Evolutionary conservation across 2,113 vertebrate species (phyloP), one percentile per base, ranked within the genome.

Genomic region (human (Homo sapiens)): DNA sequence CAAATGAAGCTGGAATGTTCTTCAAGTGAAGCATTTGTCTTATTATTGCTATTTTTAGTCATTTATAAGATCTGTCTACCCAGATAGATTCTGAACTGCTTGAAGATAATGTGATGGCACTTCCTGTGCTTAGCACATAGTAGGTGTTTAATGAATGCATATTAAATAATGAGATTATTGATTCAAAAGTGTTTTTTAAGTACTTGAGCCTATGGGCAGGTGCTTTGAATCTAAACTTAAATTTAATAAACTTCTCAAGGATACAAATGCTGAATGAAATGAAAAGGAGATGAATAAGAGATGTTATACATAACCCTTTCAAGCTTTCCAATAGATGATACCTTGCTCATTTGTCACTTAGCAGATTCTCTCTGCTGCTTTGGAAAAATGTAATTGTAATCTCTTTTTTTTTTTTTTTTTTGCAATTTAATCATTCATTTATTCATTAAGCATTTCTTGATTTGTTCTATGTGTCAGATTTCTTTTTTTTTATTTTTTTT

Each of bases 361-460:
- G 35, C 22, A 97, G 92, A 89, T 93, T 64, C 95, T 93, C 61
- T 93, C 5, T 61, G 43, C 20, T 94, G 84, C 20, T 91, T 25
- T 95, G 88, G 68, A 6, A 68, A 89, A 97, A 92, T 48, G 30
- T 97, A 73, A 79, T 30, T 96, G 96, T 89, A 97, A 95, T 93
- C 52, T 43, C 40, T 40, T 40, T 40, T 40, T 40, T 40, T 40
- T 40, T 40, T 40, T 40, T n/a, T 40, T 40, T 40, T 40, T 40
- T 40, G 38, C 40, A 40, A 40, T 40, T 40, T 40, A 40, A 40
- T 40, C 40, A 40, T 40, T 40, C 40, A 40, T 40, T 40, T 40
- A 40, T 40, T 40, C 40, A 40, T 40, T 40, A 40, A 40, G 40
- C 40, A 40, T 40, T 40, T 40, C 40, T 40, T 40, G 40, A 40